A percentile compares a stretch with the other conserved stretches of the same genome.
Conservation (phyloP, 2,113 vertebrate genomes). For the Dinomys branickii region DNA sequence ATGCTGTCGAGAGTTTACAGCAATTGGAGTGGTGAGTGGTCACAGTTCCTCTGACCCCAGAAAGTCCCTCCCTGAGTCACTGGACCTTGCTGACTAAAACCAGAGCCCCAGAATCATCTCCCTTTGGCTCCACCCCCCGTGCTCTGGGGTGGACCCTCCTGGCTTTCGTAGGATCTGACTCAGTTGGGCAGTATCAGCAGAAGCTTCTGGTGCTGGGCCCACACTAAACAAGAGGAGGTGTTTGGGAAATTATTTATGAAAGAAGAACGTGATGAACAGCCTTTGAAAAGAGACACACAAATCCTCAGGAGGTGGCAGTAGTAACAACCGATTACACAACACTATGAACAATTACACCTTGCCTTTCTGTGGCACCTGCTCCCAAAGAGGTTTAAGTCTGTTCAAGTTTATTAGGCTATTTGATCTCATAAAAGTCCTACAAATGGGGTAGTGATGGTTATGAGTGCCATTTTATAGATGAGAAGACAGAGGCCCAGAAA, state of each 20-base stretch:
- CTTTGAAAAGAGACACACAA: not conserved
- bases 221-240: not conserved
- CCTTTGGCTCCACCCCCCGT: not conserved
- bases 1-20: not conserved
- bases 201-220: not conserved
- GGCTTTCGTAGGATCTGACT: conserved; percentile 56
- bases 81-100: not conserved
- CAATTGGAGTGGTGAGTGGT: not conserved
- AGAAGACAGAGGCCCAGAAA: conserved; percentile 66
- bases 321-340: not conserved
- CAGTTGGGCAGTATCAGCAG: conserved; percentile 43
- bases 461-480: conserved; percentile 65
- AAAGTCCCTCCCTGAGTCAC: conserved; percentile 68
- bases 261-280: not conserved
- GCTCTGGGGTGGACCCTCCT: not conserved
- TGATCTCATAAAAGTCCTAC: conserved; percentile 71
- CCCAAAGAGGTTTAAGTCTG: conserved; percentile 14
- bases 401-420: conserved; percentile 64
- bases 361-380: not conserved
- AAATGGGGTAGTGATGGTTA: conserved; percentile 51
- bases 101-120: conserved; percentile 52
- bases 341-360: not conserved
- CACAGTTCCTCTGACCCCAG: not conserved
- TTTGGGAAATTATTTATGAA: not conserved
- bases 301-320: not conserved